Evolutionary conservation across 2,113 vertebrate species (phyloP).

Genomic region (Paraplagusia blochii): DNA sequence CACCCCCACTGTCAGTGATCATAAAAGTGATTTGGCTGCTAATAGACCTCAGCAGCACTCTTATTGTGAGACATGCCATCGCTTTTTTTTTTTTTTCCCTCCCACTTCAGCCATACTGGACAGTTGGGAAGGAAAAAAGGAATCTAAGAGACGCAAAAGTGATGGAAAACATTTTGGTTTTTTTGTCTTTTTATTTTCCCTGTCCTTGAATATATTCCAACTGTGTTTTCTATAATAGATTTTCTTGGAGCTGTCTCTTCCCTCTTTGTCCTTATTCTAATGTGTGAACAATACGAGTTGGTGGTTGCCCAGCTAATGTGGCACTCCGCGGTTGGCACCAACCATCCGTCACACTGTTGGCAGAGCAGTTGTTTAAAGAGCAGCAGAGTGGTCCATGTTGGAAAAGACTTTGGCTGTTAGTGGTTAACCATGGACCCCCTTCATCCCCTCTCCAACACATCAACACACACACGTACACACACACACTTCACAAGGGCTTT

Average conservation of each 20-base stretch:
- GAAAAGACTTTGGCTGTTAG: slow-evolving; percentile 60
- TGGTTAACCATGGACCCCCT: slow-evolving; percentile 68
- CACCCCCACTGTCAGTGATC: slow-evolving; percentile 42
- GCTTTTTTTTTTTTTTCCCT: slow-evolving; percentile 30
- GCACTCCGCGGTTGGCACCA: slow-evolving; percentile 57
- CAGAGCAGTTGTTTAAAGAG: slow-evolving; percentile 49
- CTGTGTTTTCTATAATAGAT: slow-evolving; percentile 47
- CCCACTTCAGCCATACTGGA: slow-evolving; percentile 29
- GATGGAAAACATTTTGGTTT: slow-evolving; percentile 38
- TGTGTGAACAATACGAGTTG: slow-evolving; percentile 63
- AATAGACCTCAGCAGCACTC: slow-evolving; percentile 38
- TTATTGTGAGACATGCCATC: slow-evolving; percentile 40
- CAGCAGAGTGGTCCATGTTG: slow-evolving; percentile 51
- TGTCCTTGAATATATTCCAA: slow-evolving; percentile 30
- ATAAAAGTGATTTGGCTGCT: slow-evolving; percentile 58
- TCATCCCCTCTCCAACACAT: too few relatives aligned
- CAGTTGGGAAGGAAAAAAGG: slow-evolving; percentile 34
- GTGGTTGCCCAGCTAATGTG: slow-evolving; percentile 44
- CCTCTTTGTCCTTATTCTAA: slow-evolving; percentile 38
- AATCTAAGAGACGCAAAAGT: slow-evolving; percentile 38
- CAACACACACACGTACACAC: too few relatives aligned
- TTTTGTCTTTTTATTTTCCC: neutral
- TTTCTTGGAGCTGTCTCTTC: slow-evolving; percentile 54
- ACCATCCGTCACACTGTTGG: slow-evolving; percentile 53
- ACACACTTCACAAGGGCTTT: too few relatives aligned